Evolutionary conservation across 1,140 invertebrate species (phyloP).

Genomic region (Drosophila nebulosa): DNA sequence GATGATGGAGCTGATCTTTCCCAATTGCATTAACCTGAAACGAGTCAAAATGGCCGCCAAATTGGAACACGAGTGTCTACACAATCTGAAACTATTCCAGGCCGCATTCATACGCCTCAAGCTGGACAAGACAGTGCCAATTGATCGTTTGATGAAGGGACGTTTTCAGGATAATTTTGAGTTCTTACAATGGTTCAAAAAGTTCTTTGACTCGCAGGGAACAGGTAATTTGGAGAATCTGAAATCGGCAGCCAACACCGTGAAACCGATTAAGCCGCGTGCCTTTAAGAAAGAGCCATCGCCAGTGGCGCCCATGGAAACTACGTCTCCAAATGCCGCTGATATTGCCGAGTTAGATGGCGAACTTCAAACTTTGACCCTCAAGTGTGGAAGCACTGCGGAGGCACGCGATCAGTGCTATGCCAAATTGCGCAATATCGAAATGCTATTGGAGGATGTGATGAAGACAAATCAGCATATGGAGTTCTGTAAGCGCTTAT

Average conservation of each 20-base stretch:
- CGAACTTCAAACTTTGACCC: constrained; percentile 22
- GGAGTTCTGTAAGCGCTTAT: constrained; percentile 49
- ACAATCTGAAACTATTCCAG: constrained; percentile 99
- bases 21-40: constrained; percentile 94
- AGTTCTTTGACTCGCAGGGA: constrained; percentile 97
- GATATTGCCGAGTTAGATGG: constrained; percentile 7
- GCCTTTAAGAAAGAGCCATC: constrained; percentile 14
- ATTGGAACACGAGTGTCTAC: constrained; percentile 99
- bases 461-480: constrained; percentile 24
- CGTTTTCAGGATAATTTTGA: constrained; percentile 99
- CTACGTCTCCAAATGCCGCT: background rate
- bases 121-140: constrained; percentile 94
- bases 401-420: constrained; percentile 50
- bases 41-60: constrained; percentile 98
- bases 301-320: background rate
- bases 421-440: constrained; percentile 52
- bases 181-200: constrained; percentile 99
- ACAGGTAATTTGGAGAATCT: constrained; percentile 50
- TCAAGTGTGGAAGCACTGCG: constrained; percentile 7
- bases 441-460: constrained; percentile 35
- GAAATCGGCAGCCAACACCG: constrained; percentile 41
- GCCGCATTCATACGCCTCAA: constrained; percentile 96
- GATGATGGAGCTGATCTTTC: constrained; percentile 99
- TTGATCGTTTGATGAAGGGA: constrained; percentile 94
- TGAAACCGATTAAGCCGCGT: constrained; percentile 44